Percentiles rank a stretch among this genome's conserved stretches.
These are phyloP conservation scores for Tupaia chinensis DNA, from an alignment of 2,113 vertebrate genomes.

Conservation along the genomic window DNA sequence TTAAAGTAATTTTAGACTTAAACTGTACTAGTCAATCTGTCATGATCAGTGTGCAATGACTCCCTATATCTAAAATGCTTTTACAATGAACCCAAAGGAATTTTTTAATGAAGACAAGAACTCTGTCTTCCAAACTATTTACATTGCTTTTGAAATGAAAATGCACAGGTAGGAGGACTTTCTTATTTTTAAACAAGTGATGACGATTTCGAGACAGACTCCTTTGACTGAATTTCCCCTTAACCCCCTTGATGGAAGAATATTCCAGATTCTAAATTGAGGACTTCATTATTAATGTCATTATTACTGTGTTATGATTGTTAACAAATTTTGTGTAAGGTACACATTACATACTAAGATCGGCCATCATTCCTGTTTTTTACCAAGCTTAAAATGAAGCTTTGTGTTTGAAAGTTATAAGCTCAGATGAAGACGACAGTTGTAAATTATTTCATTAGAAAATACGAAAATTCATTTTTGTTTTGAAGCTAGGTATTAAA, in stretches of 20 bases:
- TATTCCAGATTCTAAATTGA: constrained; percentile 85
- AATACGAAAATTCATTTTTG: constrained; percentile 78
- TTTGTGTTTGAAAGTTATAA: constrained; percentile 79
- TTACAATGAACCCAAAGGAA: neutral
- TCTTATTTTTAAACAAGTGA: constrained; percentile 69
- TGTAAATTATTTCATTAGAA: constrained; percentile 82
- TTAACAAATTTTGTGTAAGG: constrained; percentile 79
- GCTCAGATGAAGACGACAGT: constrained; percentile 76
- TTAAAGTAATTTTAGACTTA: neutral
- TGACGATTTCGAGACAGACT: constrained; percentile 84
- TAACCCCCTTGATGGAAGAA: constrained; percentile 81
- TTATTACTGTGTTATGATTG: constrained; percentile 83
- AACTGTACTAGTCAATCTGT: neutral
- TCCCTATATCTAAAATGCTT: neutral
- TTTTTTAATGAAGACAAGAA: neutral
- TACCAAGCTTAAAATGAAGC: constrained; percentile 79
- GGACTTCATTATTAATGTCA: constrained; percentile 83
- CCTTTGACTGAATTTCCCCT: constrained; percentile 82
- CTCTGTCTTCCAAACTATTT: neutral
- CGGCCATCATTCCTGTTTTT: constrained; percentile 79
- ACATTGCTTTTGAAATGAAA: neutral
- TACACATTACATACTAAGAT: constrained; percentile 82
- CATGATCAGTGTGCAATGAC: neutral
- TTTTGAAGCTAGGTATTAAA: constrained; percentile 80
- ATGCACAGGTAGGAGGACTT: neutral